Evolutionary conservation across 2,113 vertebrate genomes (phyloP), one percentile per base, ranked within the genome.

Genomic region (Cacatua alba): DNA sequence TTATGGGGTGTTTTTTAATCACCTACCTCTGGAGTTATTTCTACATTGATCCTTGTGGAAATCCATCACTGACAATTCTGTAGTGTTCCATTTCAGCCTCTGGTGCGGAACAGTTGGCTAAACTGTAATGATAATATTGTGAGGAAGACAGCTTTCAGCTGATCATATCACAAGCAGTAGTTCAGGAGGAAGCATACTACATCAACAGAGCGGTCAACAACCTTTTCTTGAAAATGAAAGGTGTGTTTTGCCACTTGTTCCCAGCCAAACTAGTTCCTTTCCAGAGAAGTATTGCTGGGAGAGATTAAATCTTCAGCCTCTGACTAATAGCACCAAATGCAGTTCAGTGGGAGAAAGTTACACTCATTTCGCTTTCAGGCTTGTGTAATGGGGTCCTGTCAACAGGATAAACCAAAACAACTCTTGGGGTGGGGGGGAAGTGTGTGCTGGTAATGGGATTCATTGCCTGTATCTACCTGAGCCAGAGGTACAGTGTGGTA

Each of bases 31-130:
- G n/a, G 28, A 59, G 43, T 75, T 70, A 26, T 17, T 44, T 86
- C 46, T 62, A 0, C 11, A 10, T 77, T 0, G 0, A 15, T 88
- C 17, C 12, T 24, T 81, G 19, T 25, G 86, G 64, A 86, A 94
- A 68, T 53, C 39, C 26, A 5, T 92, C 21, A 7, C 6, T n/a
- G 67, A 11, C 20, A 10, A 6, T 78, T 86, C 11, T 57, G 10
- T 55, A 5, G 29, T 10, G 13, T 90, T 84, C 5, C 4, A 11
- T 49, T 87, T 90, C 37, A 13, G 13, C 65, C 41, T 87, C 39
- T 88, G 53, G 31, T 72, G 33, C 37, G 49, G 71, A 67, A 28
- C 10, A 33, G 37, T 46, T 94, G 51, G 12, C 39, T 7, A 1
- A 69, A 28, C 17, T 51, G 0, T 33, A 14, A 35, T 33, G 46